phyloP scores from a whole-genome alignment of 2,113 vertebrate genomes.

The Atherinomorus stipes region DNA sequence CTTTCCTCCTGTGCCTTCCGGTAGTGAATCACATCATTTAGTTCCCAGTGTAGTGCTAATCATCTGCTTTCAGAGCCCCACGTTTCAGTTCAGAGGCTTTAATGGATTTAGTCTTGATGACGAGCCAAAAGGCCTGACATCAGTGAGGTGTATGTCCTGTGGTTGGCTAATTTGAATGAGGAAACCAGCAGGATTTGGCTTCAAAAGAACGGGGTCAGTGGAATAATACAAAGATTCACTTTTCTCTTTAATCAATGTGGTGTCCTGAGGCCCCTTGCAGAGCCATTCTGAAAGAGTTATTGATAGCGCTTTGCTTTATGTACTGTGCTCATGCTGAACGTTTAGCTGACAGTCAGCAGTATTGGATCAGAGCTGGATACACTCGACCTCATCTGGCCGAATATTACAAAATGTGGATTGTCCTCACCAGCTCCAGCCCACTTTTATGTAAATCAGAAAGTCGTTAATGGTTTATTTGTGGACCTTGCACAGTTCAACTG shows the following conservation, averaged over 20 bases:
- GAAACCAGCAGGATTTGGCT: conserved; percentile 42
- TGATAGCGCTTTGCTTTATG: conserved; percentile 55
- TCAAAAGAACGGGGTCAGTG: conserved; percentile 59
- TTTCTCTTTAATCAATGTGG: conserved; percentile 68
- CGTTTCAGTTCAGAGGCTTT: conserved; percentile 52
- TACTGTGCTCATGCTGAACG: conserved; percentile 42
- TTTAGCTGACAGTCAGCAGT: conserved; percentile 71
- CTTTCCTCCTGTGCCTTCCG: conserved; percentile 14
- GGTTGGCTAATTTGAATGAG: conserved; percentile 61
- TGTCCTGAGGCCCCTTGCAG: conserved; percentile 39
- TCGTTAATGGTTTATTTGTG: too few species aligned
- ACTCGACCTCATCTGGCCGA: conserved; percentile 32
- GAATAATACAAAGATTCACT: conserved; percentile 65
- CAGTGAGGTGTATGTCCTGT: conserved; percentile 38
- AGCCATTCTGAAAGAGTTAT: conserved; percentile 46
- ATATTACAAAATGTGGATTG: conserved; percentile 29
- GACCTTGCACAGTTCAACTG: too few species aligned
- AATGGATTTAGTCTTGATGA: conserved; percentile 47
- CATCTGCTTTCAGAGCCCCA: conserved; percentile 39
- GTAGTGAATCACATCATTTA: conserved; percentile 41
- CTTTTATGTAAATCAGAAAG: too few species aligned
- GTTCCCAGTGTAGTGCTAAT: conserved; percentile 42
- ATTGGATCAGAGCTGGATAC: conserved; percentile 59
- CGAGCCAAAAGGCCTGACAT: conserved; percentile 44
- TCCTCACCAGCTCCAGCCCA: neutral